Evolutionary conservation across 2,888 invertebrate genomes (phyloP), one percentile per base, ranked within the genome.

Genomic region (Watsonalla binaria): DNA sequence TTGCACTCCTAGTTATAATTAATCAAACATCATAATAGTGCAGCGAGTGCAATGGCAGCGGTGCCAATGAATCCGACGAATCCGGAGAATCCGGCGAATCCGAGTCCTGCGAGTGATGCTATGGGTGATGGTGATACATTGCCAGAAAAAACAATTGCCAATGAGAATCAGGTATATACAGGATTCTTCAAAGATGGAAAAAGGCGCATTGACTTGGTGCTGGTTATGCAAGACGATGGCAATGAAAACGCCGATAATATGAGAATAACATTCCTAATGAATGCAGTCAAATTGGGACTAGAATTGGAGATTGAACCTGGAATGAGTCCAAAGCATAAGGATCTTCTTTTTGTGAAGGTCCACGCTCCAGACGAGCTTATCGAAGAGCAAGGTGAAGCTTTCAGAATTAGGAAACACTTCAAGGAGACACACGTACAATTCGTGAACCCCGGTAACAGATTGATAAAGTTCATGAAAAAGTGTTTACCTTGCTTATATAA

Each of bases 301-400:
- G 59, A 74, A 54, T 68, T 67, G 45, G 62, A 56, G 61, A 61
- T 52, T 6, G 63, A 61, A 34, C 33, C 47, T 11, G 65, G 65
- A n/a, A 51, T 57, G 55, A 61, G 63, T 52, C 2, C 47, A 24
- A 52, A 50, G 52, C 63, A 68, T 52, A 51, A 46, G 53, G 54
- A 62, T 42, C 51, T 75, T 34, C 54, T 73, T 6, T 84, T 79
- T 56, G 57, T 82, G 7, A 79, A 80, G 67, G 62, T 80, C 5
- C 80, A 82, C 56, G 81, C 76, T 1, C 71, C 81, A 6, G 65
- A 74, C 8, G 15, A 62, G 6, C 53, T 67, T 6, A 48, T 70
- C 33, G 51, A 60, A 33, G 59, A 65, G 51, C 66, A 65, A 47
- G 70, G 66, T 7, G 47, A 47, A 5, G 55, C 55, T 33, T 68